These are phyloP conservation scores for Apteryx mantelli DNA, from an alignment of 2,113 vertebrate genomes.

Conservation along the genomic window DNA sequence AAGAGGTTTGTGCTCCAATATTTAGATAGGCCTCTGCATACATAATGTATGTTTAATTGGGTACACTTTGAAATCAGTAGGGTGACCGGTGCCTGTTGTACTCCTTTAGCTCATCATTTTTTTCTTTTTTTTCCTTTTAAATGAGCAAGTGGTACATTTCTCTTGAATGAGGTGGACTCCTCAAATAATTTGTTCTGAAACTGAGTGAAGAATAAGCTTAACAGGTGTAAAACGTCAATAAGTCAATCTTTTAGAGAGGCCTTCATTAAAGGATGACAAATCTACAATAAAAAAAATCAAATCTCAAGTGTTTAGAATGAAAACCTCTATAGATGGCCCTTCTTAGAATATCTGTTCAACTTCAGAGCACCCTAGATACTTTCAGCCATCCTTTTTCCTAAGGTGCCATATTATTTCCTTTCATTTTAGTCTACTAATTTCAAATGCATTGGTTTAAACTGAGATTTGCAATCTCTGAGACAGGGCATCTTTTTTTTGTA, in stretches of 20 bases:
- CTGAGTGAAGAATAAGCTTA: not conserved
- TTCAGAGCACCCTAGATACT: not conserved
- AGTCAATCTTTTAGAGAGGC: not conserved
- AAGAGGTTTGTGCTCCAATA: not conserved
- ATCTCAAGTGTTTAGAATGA: not conserved
- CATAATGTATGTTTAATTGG: not conserved
- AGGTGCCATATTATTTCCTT: not conserved
- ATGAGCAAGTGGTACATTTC: not conserved
- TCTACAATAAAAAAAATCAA: not conserved
- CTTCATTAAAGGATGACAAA: not conserved
- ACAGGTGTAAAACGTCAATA: not conserved
- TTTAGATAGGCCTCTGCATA: not conserved
- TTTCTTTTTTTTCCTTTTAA: not conserved
- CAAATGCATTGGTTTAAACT: not conserved
- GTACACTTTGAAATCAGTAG: not conserved
- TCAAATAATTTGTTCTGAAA: conserved; percentile 3
- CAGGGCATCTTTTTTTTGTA: not conserved
- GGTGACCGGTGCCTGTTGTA: not conserved
- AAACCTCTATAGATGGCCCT: not conserved
- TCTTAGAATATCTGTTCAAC: not conserved
- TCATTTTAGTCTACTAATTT: not conserved
- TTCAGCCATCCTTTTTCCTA: not conserved
- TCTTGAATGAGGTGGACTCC: not conserved
- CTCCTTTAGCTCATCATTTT: not conserved
- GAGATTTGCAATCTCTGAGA: not conserved